A percentile compares a stretch with the other conserved stretches of the same genome.
These are phyloP conservation scores for Drosophila kambysellisi DNA, from an alignment of 2,888 invertebrate species.

Conservation along the genomic window DNA sequence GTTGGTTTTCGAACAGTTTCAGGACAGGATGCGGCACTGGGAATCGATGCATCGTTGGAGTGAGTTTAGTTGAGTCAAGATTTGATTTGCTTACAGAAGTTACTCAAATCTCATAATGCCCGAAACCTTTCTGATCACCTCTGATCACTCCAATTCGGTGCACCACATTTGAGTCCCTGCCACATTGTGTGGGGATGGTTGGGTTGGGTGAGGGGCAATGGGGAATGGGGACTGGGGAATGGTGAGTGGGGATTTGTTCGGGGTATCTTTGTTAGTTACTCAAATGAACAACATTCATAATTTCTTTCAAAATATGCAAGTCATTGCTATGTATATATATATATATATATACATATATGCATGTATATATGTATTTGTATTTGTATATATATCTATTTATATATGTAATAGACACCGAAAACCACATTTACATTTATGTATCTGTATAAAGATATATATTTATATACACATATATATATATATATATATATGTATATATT, in stretches of 20 bases:
- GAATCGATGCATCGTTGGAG: not conserved
- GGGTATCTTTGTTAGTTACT: constrained; percentile 56
- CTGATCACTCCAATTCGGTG: not conserved
- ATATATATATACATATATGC: constrained; percentile 42
- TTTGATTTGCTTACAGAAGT: constrained; percentile 13
- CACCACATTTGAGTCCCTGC: constrained; percentile 3
- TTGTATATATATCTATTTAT: constrained; percentile 62
- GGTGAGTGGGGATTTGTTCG: constrained; percentile 53
- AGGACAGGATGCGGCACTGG: constrained; percentile 15
- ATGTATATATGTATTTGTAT: constrained; percentile 48
- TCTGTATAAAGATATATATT: constrained; percentile 63
- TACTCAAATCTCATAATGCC: constrained; percentile 14
- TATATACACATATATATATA: constrained; percentile 58
- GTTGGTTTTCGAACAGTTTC: constrained; percentile 23
- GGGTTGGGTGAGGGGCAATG: constrained; percentile 17
- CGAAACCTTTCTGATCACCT: constrained; percentile 42
- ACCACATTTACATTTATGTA: constrained; percentile 78
- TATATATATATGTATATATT: constrained; percentile 53
- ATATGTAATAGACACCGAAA: constrained; percentile 78
- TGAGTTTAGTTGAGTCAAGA: constrained; percentile 16
- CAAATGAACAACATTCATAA: constrained; percentile 76
- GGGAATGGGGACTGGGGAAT: not conserved
- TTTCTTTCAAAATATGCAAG: constrained; percentile 59
- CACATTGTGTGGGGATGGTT: constrained; percentile 3
- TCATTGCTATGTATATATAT: constrained; percentile 45